Percentiles rank a stretch among this genome's conserved stretches.
Evolutionary conservation across 2,797 vertebrate species (phyloP).

Genomic region (Sibirionetta formosa): DNA sequence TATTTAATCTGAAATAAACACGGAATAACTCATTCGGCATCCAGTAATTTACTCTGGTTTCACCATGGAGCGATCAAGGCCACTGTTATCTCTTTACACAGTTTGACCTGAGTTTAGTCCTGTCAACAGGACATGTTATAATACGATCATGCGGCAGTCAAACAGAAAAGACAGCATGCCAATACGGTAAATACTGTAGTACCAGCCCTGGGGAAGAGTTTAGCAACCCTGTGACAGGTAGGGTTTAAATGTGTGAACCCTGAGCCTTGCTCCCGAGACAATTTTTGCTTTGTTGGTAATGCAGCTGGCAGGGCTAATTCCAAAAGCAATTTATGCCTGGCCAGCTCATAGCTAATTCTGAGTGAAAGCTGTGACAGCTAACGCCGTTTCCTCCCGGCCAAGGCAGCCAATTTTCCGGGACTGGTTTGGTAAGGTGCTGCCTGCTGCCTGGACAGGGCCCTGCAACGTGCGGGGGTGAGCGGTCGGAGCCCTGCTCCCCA

Average conservation of each 20-base stretch:
- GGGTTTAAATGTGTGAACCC: not conserved
- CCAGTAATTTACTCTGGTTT: slow-evolving; percentile 34
- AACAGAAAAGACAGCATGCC: slow-evolving; percentile 46
- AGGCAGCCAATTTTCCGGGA: not conserved
- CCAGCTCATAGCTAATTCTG: slow-evolving; percentile 59
- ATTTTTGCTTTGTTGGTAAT: slow-evolving; percentile 40
- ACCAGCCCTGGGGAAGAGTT: slow-evolving; percentile 5
- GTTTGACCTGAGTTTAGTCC: not conserved
- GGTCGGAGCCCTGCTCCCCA: not conserved
- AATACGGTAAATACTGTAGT: slow-evolving; percentile 32
- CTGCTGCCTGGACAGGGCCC: not conserved
- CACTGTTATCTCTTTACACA: not conserved
- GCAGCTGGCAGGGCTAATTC: slow-evolving; percentile 36
- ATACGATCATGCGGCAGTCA: not conserved
- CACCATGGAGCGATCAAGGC: slow-evolving; percentile 30
- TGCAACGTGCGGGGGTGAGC: not conserved
- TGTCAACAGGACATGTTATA: slow-evolving; percentile 24
- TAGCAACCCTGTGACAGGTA: slow-evolving; percentile 36
- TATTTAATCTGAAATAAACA: slow-evolving; percentile 31
- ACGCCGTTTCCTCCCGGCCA: slow-evolving; percentile 36
- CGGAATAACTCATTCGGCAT: not conserved
- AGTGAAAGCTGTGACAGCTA: slow-evolving; percentile 58
- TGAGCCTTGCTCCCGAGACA: not conserved
- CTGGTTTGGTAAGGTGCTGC: slow-evolving; percentile 3
- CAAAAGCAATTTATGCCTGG: slow-evolving; percentile 42